These are phyloP conservation scores for Tetraneura akinire DNA, from an alignment of 1,140 invertebrate species.

Conservation along the genomic window DNA sequence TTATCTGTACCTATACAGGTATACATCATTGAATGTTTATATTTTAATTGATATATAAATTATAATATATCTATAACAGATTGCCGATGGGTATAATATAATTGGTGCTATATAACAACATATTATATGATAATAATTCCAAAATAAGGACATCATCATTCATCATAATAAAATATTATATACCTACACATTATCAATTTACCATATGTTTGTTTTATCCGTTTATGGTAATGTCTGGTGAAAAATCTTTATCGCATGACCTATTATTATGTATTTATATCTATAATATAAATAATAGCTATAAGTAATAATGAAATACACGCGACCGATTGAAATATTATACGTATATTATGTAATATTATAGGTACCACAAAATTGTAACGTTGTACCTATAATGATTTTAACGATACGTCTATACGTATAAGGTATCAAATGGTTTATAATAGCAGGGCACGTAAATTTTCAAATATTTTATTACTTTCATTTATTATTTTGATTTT, in stretches of 20 bases:
- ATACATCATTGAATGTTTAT: no score
- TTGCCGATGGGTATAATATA: not conserved
- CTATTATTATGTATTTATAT: no score
- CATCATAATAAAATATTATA: not conserved
- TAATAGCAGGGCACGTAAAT: no score
- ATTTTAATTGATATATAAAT: no score
- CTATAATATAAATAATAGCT: no score
- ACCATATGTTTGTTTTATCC: not conserved
- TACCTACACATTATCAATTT: not conserved
- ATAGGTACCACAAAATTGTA: no score
- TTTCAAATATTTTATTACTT: no score
- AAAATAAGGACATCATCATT: not conserved
- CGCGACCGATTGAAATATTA: not conserved
- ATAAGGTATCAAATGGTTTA: no score
- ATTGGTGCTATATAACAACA: not conserved
- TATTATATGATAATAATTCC: not conserved
- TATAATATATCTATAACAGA: no score
- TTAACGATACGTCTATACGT: not conserved
- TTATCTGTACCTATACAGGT: no score
- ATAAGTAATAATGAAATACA: not conserved
- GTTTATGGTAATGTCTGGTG: not conserved
- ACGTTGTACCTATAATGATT: not conserved
- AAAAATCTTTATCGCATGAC: not conserved
- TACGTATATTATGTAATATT: not conserved
- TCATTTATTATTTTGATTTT: no score